These are phyloP conservation scores for Myodes glareolus DNA, from an alignment of 2,113 vertebrate genomes.

Conservation along the genomic window DNA sequence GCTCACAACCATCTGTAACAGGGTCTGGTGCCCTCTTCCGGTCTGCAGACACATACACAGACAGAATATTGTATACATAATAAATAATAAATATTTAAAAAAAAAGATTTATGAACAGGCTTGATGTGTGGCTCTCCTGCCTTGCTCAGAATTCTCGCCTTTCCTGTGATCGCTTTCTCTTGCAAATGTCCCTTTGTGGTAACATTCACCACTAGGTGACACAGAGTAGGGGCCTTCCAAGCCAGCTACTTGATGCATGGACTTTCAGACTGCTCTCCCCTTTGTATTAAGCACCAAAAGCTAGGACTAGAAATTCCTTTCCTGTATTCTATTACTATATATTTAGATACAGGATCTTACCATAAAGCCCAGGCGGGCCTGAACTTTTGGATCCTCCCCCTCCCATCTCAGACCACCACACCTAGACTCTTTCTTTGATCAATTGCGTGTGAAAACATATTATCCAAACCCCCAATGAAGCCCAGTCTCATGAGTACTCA, in stretches of 20 bases:
- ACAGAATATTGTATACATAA: no score
- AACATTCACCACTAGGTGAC: no score
- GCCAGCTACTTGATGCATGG: no score
- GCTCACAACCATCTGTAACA: no score
- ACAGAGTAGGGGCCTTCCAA: background rate
- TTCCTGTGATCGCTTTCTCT: background rate
- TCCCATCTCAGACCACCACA: background rate
- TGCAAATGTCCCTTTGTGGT: no score
- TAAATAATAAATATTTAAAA: no score
- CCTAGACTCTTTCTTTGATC: background rate
- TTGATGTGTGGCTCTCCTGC: no score
- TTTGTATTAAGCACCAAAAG: background rate
- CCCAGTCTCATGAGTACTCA: background rate
- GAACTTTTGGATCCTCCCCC: background rate
- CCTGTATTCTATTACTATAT: background rate
- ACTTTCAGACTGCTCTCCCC: background rate
- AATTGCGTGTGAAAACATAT: background rate
- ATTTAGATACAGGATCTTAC: background rate
- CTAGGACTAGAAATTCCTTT: no score
- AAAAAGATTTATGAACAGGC: rapidly evolving
- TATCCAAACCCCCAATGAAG: background rate
- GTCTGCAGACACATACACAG: no score
- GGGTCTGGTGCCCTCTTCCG: no score
- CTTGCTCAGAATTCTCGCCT: background rate
- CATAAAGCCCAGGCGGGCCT: background rate